phyloP scores from a whole-genome alignment of 2,797 vertebrate genomes.

The Lemur catta region DNA sequence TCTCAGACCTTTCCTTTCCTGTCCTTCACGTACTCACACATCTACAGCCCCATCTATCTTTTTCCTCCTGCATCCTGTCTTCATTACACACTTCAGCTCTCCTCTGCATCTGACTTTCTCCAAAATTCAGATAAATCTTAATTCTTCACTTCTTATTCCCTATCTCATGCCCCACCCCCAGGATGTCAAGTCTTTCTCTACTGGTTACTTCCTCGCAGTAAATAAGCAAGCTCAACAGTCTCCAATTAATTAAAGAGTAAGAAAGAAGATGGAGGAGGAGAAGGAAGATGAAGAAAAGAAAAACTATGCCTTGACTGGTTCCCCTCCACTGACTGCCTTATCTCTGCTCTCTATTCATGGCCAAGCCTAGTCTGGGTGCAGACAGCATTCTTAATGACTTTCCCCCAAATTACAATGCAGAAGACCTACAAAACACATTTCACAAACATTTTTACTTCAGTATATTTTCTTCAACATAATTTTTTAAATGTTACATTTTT shows the following conservation, averaged over 20 bases:
- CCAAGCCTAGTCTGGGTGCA: background rate
- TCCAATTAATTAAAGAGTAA: background rate
- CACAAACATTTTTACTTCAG: background rate
- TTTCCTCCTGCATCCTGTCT: background rate
- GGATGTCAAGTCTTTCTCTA: background rate
- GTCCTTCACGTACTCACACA: background rate
- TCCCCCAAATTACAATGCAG: background rate
- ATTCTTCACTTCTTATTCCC: background rate
- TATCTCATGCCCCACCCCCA: rapidly evolving
- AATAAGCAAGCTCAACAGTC: background rate
- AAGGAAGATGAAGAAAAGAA: background rate
- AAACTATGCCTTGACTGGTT: background rate
- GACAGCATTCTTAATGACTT: background rate
- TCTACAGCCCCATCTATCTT: background rate
- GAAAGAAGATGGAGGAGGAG: background rate
- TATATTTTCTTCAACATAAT: background rate
- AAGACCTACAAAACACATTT: background rate
- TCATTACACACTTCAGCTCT: background rate
- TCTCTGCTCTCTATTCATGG: background rate
- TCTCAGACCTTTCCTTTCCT: background rate
- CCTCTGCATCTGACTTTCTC: background rate
- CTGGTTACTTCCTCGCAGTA: background rate
- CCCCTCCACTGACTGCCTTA: background rate
- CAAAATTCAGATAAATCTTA: background rate
- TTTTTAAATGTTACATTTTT: background rate